Percentiles rank a stretch among this genome's conserved stretches.
Conservation (phyloP, 2,888 invertebrate genomes). For the Lamellibrachia satsuma region DNA sequence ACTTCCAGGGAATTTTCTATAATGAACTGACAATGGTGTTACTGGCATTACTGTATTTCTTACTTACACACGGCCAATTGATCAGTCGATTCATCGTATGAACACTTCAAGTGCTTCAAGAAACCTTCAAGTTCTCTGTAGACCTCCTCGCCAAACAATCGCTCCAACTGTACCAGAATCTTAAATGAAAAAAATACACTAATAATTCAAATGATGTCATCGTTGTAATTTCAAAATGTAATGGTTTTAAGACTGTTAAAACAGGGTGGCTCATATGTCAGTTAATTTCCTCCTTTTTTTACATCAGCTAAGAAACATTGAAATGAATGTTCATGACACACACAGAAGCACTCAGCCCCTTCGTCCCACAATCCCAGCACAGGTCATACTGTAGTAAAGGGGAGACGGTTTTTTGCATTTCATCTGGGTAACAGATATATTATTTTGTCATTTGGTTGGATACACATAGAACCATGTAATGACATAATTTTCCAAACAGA, state of each 20-base stretch:
- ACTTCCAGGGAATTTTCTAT: background rate
- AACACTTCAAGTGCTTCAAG: background rate
- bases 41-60: background rate
- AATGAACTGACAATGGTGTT: background rate
- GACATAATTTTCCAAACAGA: background rate
- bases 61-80: background rate
- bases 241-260: too few relatives aligned
- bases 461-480: background rate
- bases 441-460: background rate
- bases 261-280: too few relatives aligned
- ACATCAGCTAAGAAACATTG: too few relatives aligned
- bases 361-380: too few relatives aligned
- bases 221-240: too few relatives aligned
- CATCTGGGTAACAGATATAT: background rate
- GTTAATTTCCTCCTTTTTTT: too few relatives aligned
- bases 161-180: slow-evolving; percentile 10
- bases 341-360: too few relatives aligned
- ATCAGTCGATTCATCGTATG: background rate
- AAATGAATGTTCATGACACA: too few relatives aligned
- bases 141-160: background rate
- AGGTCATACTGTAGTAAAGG: too few relatives aligned
- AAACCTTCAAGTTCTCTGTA: background rate
- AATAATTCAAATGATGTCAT: background rate
- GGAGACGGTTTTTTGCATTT: too few relatives aligned
- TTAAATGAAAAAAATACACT: background rate